These are phyloP conservation scores for Panzeria rudis DNA, from an alignment of 2,888 invertebrate species.

Conservation along the genomic window DNA sequence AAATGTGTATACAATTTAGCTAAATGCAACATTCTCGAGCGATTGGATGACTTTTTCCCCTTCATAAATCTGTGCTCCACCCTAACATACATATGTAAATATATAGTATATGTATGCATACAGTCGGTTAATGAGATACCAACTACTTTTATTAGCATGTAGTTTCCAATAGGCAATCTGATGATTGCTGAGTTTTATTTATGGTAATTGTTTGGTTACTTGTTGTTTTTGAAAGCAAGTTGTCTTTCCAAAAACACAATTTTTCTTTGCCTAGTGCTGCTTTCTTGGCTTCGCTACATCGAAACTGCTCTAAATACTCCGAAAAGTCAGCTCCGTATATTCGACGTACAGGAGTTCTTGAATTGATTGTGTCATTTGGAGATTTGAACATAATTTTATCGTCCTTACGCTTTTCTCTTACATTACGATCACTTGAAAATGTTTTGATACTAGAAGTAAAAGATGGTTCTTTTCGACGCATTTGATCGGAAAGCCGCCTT, in stretches of 20 bases:
- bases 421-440: constrained; percentile 74
- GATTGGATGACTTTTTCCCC: too few species aligned
- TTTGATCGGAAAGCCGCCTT: constrained; percentile 82
- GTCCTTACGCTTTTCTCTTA: constrained; percentile 55
- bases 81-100: too few species aligned
- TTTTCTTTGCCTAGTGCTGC: constrained; percentile 57
- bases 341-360: not conserved
- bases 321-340: constrained; percentile 74
- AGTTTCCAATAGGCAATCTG: constrained; percentile 82
- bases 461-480: constrained; percentile 71
- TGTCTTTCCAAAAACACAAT: not conserved
- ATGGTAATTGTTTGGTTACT: constrained; percentile 72
- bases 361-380: constrained; percentile 17
- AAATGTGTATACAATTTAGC: too few species aligned
- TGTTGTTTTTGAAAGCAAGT: constrained; percentile 66
- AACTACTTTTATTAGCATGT: constrained; percentile 80
- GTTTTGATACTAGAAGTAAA: constrained; percentile 68
- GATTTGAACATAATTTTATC: constrained; percentile 33
- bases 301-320: constrained; percentile 77
- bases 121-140: not conserved
- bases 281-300: constrained; percentile 76
- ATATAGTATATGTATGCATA: too few species aligned
- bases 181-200: constrained; percentile 70
- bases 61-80: too few species aligned
- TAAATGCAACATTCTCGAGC: too few species aligned